Evolutionary conservation across 2,113 vertebrate genomes (phyloP).

Genomic region (Cyphomyrus discorhynchus): DNA sequence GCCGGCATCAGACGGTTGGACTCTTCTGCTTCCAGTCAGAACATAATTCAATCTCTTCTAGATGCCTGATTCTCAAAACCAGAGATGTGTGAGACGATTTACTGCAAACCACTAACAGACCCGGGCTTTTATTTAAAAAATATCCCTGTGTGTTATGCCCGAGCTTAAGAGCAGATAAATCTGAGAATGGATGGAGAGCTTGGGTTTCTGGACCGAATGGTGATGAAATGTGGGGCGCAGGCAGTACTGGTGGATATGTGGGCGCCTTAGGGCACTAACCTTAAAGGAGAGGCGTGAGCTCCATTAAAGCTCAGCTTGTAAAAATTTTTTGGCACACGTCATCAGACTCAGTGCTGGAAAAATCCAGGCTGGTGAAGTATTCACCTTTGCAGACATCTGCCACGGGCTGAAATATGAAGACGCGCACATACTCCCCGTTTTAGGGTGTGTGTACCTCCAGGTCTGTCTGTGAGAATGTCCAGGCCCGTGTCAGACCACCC

Average conservation of each 20-base stretch:
- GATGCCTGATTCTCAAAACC: not conserved
- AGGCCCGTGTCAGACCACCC: constrained; percentile 14
- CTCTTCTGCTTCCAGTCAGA: not conserved
- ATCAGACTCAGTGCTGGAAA: not conserved
- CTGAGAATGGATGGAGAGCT: not conserved
- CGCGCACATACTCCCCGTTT: not conserved
- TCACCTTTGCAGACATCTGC: not conserved
- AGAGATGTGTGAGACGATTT: not conserved
- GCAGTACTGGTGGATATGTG: not conserved
- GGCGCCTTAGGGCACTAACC: not conserved
- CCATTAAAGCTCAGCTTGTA: not conserved
- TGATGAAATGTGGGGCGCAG: not conserved
- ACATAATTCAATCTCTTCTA: not conserved
- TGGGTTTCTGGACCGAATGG: not conserved
- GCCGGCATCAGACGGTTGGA: not conserved
- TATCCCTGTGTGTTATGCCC: not conserved
- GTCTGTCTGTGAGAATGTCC: not conserved
- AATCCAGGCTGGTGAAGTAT: not conserved
- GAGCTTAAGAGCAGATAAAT: not conserved
- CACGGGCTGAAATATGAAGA: not conserved
- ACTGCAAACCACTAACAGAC: not conserved
- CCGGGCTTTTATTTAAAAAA: not conserved
- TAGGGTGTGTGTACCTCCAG: not conserved
- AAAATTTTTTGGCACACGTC: not conserved
- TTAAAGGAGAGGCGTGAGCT: not conserved